Evolutionary conservation across 2,797 vertebrate species (phyloP).

Genomic region (Furcifer pardalis): DNA sequence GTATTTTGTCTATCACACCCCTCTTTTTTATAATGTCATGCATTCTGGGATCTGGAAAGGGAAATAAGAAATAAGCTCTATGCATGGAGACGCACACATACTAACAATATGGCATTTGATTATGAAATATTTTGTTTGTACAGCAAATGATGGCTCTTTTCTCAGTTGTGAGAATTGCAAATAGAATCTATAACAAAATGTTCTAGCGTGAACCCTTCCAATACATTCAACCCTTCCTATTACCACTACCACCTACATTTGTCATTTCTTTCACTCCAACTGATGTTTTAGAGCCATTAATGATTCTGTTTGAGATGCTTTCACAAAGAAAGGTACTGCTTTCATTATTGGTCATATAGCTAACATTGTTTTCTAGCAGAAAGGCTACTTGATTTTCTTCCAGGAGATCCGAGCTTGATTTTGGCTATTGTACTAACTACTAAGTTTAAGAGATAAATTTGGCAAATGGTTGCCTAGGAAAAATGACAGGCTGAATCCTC

Average conservation of each 20-base stretch:
- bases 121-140: background rate
- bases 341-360: too few relatives aligned
- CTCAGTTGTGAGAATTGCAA: background rate
- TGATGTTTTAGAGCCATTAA: too few relatives aligned
- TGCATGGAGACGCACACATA: background rate
- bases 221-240: background rate
- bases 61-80: conserved; percentile 25
- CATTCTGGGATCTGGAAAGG: conserved; percentile 84
- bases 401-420: too few relatives aligned
- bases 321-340: too few relatives aligned
- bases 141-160: background rate
- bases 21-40: conserved; percentile 86
- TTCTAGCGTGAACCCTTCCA: background rate
- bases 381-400: too few relatives aligned
- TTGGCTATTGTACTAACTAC: too few relatives aligned
- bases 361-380: too few relatives aligned
- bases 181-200: background rate
- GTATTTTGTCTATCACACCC: conserved; percentile 82
- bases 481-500: background rate
- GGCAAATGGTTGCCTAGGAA: too few relatives aligned
- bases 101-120: background rate
- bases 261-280: too few relatives aligned
- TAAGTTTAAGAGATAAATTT: too few relatives aligned
- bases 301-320: too few relatives aligned
- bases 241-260: too few relatives aligned